phyloP scores from a whole-genome alignment of 2,888 invertebrate species.

The Coenonympha glycerion region DNA sequence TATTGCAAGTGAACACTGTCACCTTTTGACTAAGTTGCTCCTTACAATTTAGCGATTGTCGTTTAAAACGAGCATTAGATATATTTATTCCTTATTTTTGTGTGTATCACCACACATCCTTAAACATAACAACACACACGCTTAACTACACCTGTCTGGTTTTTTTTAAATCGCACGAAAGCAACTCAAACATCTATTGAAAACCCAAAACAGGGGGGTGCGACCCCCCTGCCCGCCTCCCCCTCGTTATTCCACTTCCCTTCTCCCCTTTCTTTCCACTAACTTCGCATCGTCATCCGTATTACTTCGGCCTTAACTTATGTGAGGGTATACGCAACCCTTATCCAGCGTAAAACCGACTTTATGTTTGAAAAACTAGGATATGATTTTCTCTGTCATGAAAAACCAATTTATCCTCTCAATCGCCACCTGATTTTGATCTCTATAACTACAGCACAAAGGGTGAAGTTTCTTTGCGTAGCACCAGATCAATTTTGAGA shows the following conservation, averaged over 20 bases:
- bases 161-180: slow-evolving; percentile 59
- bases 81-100: too few species aligned
- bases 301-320: slow-evolving; percentile 74
- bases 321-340: slow-evolving; percentile 56
- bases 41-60: too few species aligned
- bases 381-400: slow-evolving; percentile 29
- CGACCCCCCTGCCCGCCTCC: slow-evolving; percentile 35
- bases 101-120: background rate
- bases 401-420: slow-evolving; percentile 58
- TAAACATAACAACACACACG: slow-evolving; percentile 23
- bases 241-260: slow-evolving; percentile 62
- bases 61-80: too few species aligned
- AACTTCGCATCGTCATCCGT: slow-evolving; percentile 75
- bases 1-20: too few species aligned
- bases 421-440: slow-evolving; percentile 36
- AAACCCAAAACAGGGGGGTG: slow-evolving; percentile 73
- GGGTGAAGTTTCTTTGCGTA: slow-evolving; percentile 36
- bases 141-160: slow-evolving; percentile 59
- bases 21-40: too few species aligned
- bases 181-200: slow-evolving; percentile 73
- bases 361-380: slow-evolving; percentile 13
- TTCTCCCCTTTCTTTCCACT: slow-evolving; percentile 73
- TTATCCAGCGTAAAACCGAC: slow-evolving; percentile 32
- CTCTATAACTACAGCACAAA: slow-evolving; percentile 29
- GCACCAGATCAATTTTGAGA: slow-evolving; percentile 69